Base-by-base conservation (phyloP, 2,113 vertebrate species). In the Corythaixoides concolor region DNA sequence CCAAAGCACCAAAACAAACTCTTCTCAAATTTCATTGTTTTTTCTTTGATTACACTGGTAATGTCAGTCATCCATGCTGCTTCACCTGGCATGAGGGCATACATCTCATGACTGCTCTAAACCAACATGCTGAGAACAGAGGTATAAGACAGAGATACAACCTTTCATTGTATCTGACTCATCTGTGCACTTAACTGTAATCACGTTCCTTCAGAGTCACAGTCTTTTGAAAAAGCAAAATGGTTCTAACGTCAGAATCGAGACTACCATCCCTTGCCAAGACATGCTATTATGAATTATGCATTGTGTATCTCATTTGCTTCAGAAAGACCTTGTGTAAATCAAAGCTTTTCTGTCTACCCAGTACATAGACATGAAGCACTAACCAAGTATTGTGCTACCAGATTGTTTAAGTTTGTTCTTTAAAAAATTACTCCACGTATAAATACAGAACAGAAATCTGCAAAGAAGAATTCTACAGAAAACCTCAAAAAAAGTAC, bases 331-430 rank as follows among this genome's bases (percentile, higher is more conserved):
- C 32, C 82, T 33, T 26, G 52, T 52, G 69, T 82, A 91, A 89
- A 94, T 93, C 90, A 94, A 95, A 74, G 47, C 56, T 89, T 58
- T 93, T 91, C 84, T 66, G 19, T 68, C 45, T 67, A 86, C 45
- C 58, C 75, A 49, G 33, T 88, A 83, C 37, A 80, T 1, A 90
- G 55, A 83, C 47, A 63, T 33, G 86, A 95, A 88, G 45, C 83
- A 86, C 35, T 79, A 93, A 78, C 47, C 91, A 72, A 82, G 89
- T 87, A 94, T 91, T 94, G 89, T 79, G 58, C 66, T 76, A 89
- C 70, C 85, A 96, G 93, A 93, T 96, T 85, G 85, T 89, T 93
- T 82, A 89, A 28, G 58, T 73, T 93, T 85, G 11, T 55, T 91
- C 63, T 66, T 91, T 32, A 45, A 94, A 90, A 91, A 79, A 50